Base-by-base conservation (phyloP, 2,797 vertebrate species). In the Heteromormyrus szaboi region DNA sequence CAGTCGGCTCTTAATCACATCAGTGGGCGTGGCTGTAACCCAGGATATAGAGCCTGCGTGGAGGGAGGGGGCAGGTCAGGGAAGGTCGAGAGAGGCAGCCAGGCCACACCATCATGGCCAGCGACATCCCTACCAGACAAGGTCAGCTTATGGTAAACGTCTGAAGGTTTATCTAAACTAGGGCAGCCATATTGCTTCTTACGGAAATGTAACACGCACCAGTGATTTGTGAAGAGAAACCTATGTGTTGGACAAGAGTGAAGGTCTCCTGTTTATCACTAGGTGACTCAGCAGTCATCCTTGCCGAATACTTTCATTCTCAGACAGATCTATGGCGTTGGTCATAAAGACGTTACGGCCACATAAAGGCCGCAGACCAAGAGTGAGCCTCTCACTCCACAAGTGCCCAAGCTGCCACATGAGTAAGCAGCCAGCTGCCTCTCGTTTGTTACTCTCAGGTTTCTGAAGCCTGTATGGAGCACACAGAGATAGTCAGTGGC, bases 1-100 rank as follows among this genome's bases (percentile, higher is more conserved):
- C 92, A 99, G 92, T 1, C 99, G 97, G 90, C 97, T 98, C 95
- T 99, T 99, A 92, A 99, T 94, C 59, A 99, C 98, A 0, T 99
- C 99, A 48, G 98, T 95, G 0, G 99, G 99, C 19, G 98, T 99
- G 1, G 97, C 97, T 0, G 96, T 97, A 41, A 96, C 96, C 99
- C 99, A 99, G 87, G 98, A 99, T 91, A 99, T 96, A 0, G 97
- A 97, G 90, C 99, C 99, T 99, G 94, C 50, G 86, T 33, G 62
- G 11, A 29, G 62, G 7, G 33, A 44, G 46, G 22, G 44, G 44
- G 14, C 33, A 51, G 41, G 29, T 48, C 68, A 81, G 4, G 14
- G 19, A 37, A 46, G 33, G 76, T 37, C 14, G 19, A 41, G 12
- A 56, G 51, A 86, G 41, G 3, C 1, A 9, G 4, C 25, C 2